Evolutionary conservation across 2,797 vertebrate genomes (phyloP), one percentile per base, ranked within the genome.

Genomic region (Alcedo atthis): DNA sequence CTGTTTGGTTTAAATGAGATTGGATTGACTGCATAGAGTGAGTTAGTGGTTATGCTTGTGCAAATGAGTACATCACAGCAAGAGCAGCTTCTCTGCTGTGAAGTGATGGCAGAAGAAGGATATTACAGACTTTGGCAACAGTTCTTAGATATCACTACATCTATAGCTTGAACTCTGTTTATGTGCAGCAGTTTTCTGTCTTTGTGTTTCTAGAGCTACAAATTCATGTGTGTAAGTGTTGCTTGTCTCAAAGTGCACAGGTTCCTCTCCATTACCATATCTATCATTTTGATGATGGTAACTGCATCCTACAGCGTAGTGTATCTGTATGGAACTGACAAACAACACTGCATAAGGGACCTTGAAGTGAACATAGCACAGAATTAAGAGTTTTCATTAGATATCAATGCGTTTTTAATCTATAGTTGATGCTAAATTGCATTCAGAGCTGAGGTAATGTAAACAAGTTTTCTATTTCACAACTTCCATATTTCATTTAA

Each of bases 141-240:
- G 7, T 5, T 80, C 20, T 82, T 46, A 42, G 5, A 2, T 46
- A 33, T 10, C 26, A 42, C 4, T 40, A 35, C 40, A 24, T 22
- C 13, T 19, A 1, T 1, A 48, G 19, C 12, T 45, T 79, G 37
- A 54, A 25, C 22, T 78, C 68, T 59, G 40, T 13, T 59, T 25
- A 4, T 4, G 13, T 40, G n/a, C 5, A 62, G 24, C 5, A 8
- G 5, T 62, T 68, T 62, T n/a, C 45, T 67, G 24, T 22, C 25
- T 33, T 48, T n/a, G 4, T 22, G 1, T 10, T 22, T 55, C n/a
- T 20, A 58, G 26, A 70, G 48, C n/a, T 30, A 35, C 2, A 4
- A 35, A 12, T 49, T 63, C 10, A 30, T 0, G 0, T 20, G 2
- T 32, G 0, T 15, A n/a, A 22, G 5, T 42, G 12, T 0, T 30